Base-by-base conservation (phyloP, 2,888 invertebrate species). In the Drosophila meridionalis region DNA sequence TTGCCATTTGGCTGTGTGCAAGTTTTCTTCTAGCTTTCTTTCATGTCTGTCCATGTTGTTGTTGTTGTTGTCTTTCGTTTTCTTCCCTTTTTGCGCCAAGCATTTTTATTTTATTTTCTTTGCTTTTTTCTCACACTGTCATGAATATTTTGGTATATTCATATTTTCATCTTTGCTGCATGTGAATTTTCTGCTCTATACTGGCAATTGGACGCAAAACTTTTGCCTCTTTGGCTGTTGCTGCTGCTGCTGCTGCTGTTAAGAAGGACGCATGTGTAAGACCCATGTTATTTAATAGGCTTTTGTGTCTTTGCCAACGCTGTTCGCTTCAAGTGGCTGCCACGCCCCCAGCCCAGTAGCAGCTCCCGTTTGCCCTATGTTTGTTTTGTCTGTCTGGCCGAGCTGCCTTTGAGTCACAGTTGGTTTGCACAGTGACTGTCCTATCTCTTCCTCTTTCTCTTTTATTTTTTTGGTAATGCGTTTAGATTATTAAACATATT, bases 401-500 rank as follows among this genome's bases (percentile, higher is more conserved):
- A 65, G 47, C 43, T 69, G 62, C 62, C 70, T 82, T 69, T 69
- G 76, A 82, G 82, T 59, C 63, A 61, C 45, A 53, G 38, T 47
- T 45, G 56, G 45, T 53, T 60, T 83, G 69, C 78, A 73, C 62
- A 80, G 75, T 67, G 75, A 42, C 48, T 61, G 65, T 65, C 62
- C 60, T 63, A 20, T 20, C 20, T 20, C 20, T 20, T 20, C 20
- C 20, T 20, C 20, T 48, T 28, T 47, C 9, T 48, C 7, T 34
- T n/a, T 9, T 20, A 20, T 20, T 9, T 32, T 77, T 67, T 77
- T 69, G 57, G 68, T 81, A 87, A 90, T 88, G 89, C 84, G 80
- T 88, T 87, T 73, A 86, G 89, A 86, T 87, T 88, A 88, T 83
- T 88, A 90, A 88, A 88, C 89, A 87, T 83, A 83, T 90, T 83